A percentile compares a stretch with the other conserved stretches of the same genome.
Evolutionary conservation across 2,113 vertebrate genomes (phyloP).

Genomic region (Lonchura striata): DNA sequence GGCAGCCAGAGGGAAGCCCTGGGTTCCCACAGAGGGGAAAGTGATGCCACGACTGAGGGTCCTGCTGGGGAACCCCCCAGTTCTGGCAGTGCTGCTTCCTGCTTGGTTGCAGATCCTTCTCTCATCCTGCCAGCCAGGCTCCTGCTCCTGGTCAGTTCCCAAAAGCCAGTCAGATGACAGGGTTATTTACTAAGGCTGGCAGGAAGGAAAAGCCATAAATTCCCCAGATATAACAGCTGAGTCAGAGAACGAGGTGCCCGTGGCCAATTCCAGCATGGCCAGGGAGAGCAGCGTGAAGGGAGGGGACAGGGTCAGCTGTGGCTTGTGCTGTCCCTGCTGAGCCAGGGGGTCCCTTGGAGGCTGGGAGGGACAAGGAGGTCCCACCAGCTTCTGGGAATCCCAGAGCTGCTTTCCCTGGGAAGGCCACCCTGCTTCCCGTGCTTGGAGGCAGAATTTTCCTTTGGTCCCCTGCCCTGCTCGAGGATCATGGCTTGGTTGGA

Average conservation of each 20-base stretch:
- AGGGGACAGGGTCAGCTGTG: background rate
- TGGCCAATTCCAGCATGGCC: background rate
- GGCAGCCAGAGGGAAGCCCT: too few species aligned
- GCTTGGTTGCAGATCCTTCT: background rate
- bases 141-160: background rate
- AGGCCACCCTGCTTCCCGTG: background rate
- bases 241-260: background rate
- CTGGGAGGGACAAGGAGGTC: background rate
- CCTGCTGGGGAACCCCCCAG: rapidly evolving
- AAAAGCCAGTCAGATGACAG: constrained; percentile 27
- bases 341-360: background rate
- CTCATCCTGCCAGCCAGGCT: background rate
- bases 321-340: background rate
- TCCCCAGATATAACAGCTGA: constrained; percentile 45
- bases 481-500: background rate
- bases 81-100: background rate
- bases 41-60: rapidly evolving
- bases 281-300: background rate
- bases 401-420: background rate
- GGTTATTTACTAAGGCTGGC: constrained; percentile 48
- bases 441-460: background rate
- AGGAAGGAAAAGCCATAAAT: constrained; percentile 65
- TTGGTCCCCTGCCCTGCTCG: background rate
- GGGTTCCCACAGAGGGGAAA: too few species aligned
- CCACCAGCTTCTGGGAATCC: background rate